A percentile compares a stretch with the other conserved stretches of the same genome.
Conservation (phyloP, 2,113 vertebrate species). For the Chaetops frenatus region DNA sequence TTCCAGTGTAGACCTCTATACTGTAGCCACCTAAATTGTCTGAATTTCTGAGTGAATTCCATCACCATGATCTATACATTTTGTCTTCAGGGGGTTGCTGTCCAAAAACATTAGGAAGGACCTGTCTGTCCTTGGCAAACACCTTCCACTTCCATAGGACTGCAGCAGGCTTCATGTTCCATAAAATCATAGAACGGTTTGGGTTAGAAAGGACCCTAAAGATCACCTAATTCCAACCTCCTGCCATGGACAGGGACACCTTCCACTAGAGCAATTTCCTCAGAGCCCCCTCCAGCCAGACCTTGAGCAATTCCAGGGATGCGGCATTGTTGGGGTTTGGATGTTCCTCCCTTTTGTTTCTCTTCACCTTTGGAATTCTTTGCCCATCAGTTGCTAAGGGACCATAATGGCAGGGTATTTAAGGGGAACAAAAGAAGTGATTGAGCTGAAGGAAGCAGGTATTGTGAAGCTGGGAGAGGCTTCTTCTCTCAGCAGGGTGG, state of each 20-base stretch:
- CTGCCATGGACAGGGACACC: background rate
- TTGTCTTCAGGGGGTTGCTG: background rate
- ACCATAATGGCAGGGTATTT: too few relatives aligned
- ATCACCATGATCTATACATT: background rate
- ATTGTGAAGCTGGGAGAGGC: too few relatives aligned
- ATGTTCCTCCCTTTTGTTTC: too few relatives aligned
- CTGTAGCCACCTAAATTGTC: background rate
- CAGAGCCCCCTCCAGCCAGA: background rate
- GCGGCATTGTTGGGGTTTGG: too few relatives aligned
- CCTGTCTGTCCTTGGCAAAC: background rate
- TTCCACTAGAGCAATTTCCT: background rate
- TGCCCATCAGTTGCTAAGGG: too few relatives aligned
- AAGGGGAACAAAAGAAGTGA: too few relatives aligned
- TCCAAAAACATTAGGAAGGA: background rate
- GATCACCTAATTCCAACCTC: accelerated
- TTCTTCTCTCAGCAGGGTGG: too few relatives aligned
- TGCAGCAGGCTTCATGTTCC: background rate
- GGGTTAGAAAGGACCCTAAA: background rate
- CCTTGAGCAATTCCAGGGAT: background rate
- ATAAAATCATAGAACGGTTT: background rate
- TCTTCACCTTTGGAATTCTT: too few relatives aligned
- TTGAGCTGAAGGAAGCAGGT: too few relatives aligned
- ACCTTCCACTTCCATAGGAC: background rate
- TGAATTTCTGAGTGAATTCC: background rate
- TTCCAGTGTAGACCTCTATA: background rate